Evolutionary conservation across 2,888 invertebrate genomes (phyloP).

Genomic region (Oscheius sp.): DNA sequence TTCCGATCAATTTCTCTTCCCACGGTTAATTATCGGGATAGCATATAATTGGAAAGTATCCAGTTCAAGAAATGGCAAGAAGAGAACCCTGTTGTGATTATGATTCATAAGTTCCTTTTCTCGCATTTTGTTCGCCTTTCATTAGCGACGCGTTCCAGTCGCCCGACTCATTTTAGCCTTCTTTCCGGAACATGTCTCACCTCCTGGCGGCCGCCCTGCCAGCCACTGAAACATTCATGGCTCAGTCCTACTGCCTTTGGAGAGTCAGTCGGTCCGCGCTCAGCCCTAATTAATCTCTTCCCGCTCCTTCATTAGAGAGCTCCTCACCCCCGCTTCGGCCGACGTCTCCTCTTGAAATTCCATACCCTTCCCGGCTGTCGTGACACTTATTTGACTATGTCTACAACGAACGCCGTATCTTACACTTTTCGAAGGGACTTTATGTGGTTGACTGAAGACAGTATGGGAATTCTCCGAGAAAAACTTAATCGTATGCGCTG

Average conservation of each 20-base stretch:
- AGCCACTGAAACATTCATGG: conserved; percentile 21
- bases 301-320: conserved; percentile 29
- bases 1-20: not conserved
- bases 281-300: conserved; percentile 29
- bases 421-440: no score
- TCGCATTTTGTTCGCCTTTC: not conserved
- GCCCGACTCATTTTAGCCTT: not conserved
- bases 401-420: not conserved
- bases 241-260: conserved; percentile 1
- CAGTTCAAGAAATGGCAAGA: not conserved
- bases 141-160: not conserved
- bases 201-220: no score
- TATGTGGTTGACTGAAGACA: no score
- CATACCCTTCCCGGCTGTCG: conserved; percentile 19
- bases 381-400: conserved; percentile 27
- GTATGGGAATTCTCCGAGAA: no score
- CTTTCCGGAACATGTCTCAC: no score
- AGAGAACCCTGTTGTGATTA: not conserved
- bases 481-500: no score
- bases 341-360: conserved; percentile 23
- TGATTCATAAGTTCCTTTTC: not conserved
- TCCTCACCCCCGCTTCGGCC: not conserved
- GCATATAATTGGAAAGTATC: no score
- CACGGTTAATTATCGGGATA: no score
- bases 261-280: conserved; percentile 8